A percentile compares a stretch with the other conserved stretches of the same genome.
phyloP scores from a whole-genome alignment of 2,888 invertebrate species.

The Cetonia aurata region DNA sequence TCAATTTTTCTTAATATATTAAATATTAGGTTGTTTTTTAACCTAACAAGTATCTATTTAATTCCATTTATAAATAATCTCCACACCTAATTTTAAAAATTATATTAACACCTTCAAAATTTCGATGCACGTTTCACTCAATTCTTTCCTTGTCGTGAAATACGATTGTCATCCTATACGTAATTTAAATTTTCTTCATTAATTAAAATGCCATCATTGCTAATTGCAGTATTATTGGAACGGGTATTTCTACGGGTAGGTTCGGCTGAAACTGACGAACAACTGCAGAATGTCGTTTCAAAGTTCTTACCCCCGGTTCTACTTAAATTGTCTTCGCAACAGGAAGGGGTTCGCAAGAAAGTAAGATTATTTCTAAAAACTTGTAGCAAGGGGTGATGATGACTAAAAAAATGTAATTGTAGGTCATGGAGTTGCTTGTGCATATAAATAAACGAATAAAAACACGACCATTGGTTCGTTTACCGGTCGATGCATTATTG shows the following conservation, averaged over 20 bases:
- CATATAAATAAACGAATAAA: conserved; percentile 93
- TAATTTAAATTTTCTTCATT: conserved; percentile 27
- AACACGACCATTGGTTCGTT: conserved; percentile 83
- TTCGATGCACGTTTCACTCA: background rate
- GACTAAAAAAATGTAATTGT: conserved; percentile 34
- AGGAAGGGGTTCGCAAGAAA: conserved; percentile 81
- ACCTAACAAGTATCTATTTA: background rate
- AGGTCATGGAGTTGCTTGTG: conserved; percentile 93
- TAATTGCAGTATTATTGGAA: conserved; percentile 82
- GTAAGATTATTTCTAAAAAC: conserved; percentile 51
- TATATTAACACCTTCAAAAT: background rate
- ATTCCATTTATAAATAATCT: background rate
- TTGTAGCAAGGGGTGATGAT: background rate
- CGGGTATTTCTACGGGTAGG: conserved; percentile 90
- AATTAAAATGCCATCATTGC: conserved; percentile 25
- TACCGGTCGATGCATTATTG: conserved; percentile 87
- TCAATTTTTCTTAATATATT: conserved; percentile 18
- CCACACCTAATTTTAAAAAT: background rate
- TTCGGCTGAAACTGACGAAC: conserved; percentile 90
- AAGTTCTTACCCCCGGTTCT: conserved; percentile 91
- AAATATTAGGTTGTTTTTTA: background rate
- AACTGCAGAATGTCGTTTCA: conserved; percentile 83
- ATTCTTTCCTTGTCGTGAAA: conserved; percentile 25
- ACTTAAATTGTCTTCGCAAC: conserved; percentile 88
- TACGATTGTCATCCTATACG: conserved; percentile 44